phyloP scores from a whole-genome alignment of 2,888 invertebrate genomes.

The Epinotia bilunana region DNA sequence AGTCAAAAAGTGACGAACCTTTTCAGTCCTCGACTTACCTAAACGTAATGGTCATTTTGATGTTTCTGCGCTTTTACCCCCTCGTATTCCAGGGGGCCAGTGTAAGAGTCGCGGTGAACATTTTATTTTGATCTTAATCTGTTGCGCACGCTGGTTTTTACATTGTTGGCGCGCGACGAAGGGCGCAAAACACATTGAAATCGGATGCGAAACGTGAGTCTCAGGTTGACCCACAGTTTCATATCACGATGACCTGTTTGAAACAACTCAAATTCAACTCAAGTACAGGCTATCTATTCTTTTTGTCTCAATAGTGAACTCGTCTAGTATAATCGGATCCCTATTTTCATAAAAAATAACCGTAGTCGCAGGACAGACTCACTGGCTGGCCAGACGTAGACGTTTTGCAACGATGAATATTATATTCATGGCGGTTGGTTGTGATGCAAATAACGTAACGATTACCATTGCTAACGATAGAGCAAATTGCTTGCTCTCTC shows the following conservation, averaged over 20 bases:
- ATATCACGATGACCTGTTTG: constrained; percentile 1
- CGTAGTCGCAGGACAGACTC: background rate
- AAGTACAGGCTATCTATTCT: no score
- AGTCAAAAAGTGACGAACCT: no score
- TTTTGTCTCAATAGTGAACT: background rate
- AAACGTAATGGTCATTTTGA: no score
- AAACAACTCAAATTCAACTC: background rate
- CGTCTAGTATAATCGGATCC: background rate
- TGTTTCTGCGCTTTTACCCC: no score
- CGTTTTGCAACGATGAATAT: constrained; percentile 24
- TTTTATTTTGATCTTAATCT: no score
- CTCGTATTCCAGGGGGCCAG: no score
- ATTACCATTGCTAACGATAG: constrained; percentile 24
- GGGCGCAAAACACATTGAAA: background rate
- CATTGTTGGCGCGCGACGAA: no score
- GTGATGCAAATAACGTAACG: constrained; percentile 36
- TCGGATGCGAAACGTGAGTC: background rate
- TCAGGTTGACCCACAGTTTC: background rate
- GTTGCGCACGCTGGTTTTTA: no score
- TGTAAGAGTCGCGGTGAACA: no score
- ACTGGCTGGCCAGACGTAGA: constrained; percentile 3
- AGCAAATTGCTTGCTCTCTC: constrained; percentile 27
- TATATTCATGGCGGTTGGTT: constrained; percentile 21
- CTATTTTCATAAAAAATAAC: background rate
- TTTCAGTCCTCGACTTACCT: no score